Evolutionary conservation across 2,113 vertebrate species (phyloP).

Genomic region (Strix uralensis): DNA sequence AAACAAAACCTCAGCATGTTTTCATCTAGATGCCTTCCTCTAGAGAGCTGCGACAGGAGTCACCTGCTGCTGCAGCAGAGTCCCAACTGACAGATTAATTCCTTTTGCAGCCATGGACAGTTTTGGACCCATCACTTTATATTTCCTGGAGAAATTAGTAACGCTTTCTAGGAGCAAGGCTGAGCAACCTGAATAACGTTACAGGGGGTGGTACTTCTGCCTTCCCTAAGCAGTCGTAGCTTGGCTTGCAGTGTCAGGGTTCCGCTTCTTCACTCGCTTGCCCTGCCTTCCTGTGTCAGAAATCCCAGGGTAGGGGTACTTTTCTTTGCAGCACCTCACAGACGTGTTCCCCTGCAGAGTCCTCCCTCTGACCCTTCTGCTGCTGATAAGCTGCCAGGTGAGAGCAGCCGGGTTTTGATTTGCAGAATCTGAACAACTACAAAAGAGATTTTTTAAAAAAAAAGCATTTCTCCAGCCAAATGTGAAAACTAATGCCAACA

Average conservation of each 20-base stretch:
- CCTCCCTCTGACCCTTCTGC: background rate
- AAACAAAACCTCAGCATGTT: background rate
- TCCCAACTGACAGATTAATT: background rate
- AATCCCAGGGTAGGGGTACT: fast-evolving
- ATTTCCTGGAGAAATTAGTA: background rate
- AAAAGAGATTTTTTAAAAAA: background rate
- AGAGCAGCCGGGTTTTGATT: background rate
- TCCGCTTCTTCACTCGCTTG: background rate
- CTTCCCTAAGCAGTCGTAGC: background rate
- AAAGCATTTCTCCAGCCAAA: background rate
- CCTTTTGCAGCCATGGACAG: background rate
- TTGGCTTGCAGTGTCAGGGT: background rate
- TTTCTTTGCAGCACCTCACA: background rate
- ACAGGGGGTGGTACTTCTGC: background rate
- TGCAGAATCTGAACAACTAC: background rate
- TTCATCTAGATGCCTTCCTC: background rate
- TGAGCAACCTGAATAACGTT: background rate
- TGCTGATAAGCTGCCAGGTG: background rate
- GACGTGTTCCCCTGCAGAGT: background rate
- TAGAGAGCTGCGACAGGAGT: background rate
- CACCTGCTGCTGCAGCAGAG: background rate
- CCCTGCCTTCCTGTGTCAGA: background rate
- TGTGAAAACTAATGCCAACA: background rate
- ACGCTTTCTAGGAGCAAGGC: background rate
- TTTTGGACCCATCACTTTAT: background rate